Percentiles rank a stretch among this genome's conserved stretches.
Evolutionary conservation across 2,797 vertebrate species (phyloP).

Genomic region (Leptatherina wallacei): DNA sequence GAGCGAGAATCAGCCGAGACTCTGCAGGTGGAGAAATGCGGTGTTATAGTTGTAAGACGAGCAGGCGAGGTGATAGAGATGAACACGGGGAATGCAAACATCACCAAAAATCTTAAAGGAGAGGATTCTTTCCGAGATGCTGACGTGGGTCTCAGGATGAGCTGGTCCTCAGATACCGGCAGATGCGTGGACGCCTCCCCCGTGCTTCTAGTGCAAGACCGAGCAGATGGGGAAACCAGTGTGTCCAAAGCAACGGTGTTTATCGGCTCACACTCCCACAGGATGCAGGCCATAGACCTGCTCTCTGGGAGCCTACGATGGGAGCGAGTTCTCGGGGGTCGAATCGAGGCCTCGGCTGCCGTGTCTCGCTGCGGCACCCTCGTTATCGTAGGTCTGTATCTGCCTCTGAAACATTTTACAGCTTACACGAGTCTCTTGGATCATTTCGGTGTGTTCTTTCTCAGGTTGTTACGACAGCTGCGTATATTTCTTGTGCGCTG

Average conservation of each 20-base stretch:
- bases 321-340: conserved; percentile 90
- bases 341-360: conserved; percentile 93
- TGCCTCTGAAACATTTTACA: background rate
- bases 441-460: background rate
- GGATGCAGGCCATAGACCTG: conserved; percentile 89
- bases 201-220: conserved; percentile 77
- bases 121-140: background rate
- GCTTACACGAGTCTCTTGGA: background rate
- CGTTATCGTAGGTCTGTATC: conserved; percentile 87
- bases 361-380: conserved; percentile 88
- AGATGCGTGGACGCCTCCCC: conserved; percentile 96
- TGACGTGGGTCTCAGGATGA: conserved; percentile 70
- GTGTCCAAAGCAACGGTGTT: conserved; percentile 76
- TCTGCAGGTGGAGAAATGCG: background rate
- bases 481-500: conserved; percentile 87
- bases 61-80: conserved; percentile 62
- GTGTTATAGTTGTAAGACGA: conserved; percentile 67
- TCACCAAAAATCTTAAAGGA: background rate
- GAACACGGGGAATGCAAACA: conserved; percentile 1
- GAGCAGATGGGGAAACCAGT: conserved; percentile 18
- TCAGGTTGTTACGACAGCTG: conserved; percentile 92
- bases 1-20: conserved; percentile 10
- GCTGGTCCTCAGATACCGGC: conserved; percentile 91
- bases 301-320: conserved; percentile 85
- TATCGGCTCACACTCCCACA: conserved; percentile 93